These are phyloP conservation scores for Perdix hodgsoniae DNA, from an alignment of 2,797 vertebrate genomes.

Conservation along the genomic window DNA sequence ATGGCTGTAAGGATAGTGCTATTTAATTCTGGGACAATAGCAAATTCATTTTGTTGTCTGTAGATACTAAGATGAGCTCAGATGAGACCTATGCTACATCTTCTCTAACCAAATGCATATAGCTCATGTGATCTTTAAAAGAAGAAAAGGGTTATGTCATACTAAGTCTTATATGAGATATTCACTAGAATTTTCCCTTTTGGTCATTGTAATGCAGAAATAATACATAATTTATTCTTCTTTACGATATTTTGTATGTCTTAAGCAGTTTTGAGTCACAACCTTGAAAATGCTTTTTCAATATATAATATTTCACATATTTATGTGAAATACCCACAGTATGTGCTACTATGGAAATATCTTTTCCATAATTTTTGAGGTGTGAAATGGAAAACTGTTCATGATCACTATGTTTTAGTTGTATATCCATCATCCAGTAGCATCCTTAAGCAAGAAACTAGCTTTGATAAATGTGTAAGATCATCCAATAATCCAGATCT, in stretches of 20 bases:
- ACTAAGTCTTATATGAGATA: neutral
- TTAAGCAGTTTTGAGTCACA: neutral
- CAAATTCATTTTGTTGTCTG: neutral
- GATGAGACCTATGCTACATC: accelerated
- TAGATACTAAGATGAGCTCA: neutral
- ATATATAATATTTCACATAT: accelerated
- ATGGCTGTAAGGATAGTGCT: neutral
- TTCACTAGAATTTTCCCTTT: neutral
- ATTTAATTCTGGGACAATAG: neutral
- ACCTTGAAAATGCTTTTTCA: neutral
- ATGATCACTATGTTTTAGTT: neutral
- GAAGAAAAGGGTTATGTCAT: neutral
- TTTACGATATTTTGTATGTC: neutral
- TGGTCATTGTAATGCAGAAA: too few species aligned
- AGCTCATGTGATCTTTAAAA: neutral
- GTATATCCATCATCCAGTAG: accelerated
- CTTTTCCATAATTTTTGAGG: neutral
- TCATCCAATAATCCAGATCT: accelerated
- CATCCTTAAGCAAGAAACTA: neutral
- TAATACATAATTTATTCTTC: too few species aligned
- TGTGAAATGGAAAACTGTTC: neutral
- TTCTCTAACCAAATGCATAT: neutral
- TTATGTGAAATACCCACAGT: neutral
- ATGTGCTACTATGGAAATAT: neutral
- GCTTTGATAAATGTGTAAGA: neutral